Conservation (phyloP, 2,113 vertebrate species). For the Panurus biarmicus region DNA sequence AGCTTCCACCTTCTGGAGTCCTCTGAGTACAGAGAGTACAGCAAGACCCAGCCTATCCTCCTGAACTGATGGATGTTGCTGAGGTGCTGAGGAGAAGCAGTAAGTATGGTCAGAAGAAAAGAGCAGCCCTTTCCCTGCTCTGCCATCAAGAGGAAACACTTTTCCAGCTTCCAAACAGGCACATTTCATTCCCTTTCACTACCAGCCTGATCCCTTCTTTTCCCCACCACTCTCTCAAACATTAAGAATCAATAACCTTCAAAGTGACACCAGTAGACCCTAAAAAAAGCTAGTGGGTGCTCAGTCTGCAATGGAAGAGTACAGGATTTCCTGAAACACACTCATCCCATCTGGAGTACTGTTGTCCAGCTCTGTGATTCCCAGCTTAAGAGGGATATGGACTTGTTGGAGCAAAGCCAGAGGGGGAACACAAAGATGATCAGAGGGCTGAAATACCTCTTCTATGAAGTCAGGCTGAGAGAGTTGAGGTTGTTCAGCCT, state of each 20-base stretch:
- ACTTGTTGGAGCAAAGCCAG: neutral
- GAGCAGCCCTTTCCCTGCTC: neutral
- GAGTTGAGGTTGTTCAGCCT: neutral
- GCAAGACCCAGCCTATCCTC: neutral
- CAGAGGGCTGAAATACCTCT: neutral
- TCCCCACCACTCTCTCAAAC: neutral
- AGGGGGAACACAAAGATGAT: neutral
- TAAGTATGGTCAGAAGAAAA: neutral
- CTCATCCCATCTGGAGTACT: neutral
- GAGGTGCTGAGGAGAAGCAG: neutral
- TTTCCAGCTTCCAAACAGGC: neutral
- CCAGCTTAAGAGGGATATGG: neutral
- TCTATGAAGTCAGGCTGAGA: neutral
- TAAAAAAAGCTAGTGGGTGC: neutral
- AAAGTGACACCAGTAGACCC: neutral
- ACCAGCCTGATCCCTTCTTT: neutral
- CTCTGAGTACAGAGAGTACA: neutral
- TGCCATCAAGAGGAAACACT: neutral
- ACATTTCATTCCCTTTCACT: neutral
- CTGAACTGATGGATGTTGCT: neutral
- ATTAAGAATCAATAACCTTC: neutral
- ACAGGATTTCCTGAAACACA: neutral
- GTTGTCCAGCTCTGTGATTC: neutral
- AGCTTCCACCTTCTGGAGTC: neutral
- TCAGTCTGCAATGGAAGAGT: neutral